Base-by-base conservation (phyloP, 2,797 vertebrate species). In the Clarias laeviceps region DNA sequence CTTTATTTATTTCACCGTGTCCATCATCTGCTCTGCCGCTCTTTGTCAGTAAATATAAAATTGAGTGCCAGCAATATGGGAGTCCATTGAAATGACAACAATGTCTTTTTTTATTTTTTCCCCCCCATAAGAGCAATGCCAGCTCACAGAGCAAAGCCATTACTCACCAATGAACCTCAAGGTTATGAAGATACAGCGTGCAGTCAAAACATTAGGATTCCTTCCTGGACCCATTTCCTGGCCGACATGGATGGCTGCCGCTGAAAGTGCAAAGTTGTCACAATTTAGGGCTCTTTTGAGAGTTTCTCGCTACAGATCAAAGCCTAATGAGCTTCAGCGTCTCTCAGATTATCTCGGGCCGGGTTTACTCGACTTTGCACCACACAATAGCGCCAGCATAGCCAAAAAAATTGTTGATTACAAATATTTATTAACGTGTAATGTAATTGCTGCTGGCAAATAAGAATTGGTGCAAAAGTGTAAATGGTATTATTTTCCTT, bases 171-270 rank as follows among this genome's bases (percentile, higher is more conserved):
- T 69, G 76, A 83, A 85, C 69, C 84, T 87, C 87, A 90, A 87
- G 87, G 89, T 90, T 88, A 88, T 83, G 20, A 80, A 78, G 82
- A 89, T 88, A 82, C 89, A 91, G 91, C 69, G 32, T 86, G 83
- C 90, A 91, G 90, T 88, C 84, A 83, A 88, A 84, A 85, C 89
- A 85, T 87, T 85, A 86, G 62, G n/a, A 88, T 85, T 81, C 80
- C 86, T 86, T 91, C 89, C 90, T 90, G 90, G 86, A 81, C 87
- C 87, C 84, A 56, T 86, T 86, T 84, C 74, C 84, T 79, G 84
- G 62, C 76, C 72, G 82, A 89, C 82, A 85, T 32, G 87, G 84
- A 82, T 88, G 66, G 85, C 14, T 45, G 86, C 84, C 77, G 77
- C 83, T 78, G 86, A 84, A 88, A 84, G 84, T 88, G 84, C 86